Conservation (phyloP, 2,113 vertebrate genomes). For the Galemys pyrenaicus region DNA sequence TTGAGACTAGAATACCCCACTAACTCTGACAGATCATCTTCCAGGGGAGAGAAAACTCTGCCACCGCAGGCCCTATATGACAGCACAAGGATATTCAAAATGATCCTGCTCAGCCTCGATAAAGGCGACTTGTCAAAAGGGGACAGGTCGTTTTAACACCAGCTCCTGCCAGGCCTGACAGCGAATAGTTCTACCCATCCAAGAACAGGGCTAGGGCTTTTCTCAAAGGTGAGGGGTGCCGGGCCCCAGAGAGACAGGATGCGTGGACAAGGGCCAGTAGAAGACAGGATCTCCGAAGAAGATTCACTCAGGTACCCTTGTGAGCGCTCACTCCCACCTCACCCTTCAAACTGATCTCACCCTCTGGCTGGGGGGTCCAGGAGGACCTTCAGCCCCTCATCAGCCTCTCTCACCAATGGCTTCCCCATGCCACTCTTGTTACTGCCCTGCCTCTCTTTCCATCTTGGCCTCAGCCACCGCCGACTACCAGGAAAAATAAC, state of each 20-base stretch:
- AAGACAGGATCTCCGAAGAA: neutral
- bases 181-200: neutral
- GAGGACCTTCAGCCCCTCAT: neutral
- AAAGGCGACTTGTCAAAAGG: constrained; percentile 78
- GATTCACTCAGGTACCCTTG: too few species aligned
- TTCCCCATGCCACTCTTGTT: neutral
- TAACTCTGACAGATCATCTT: constrained; percentile 83
- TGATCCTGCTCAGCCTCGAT: constrained; percentile 44
- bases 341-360: neutral
- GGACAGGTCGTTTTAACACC: neutral
- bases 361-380: neutral
- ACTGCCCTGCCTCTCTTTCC: neutral
- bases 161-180: neutral
- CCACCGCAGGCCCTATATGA: constrained; percentile 83
- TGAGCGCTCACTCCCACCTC: neutral
- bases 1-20: constrained; percentile 78
- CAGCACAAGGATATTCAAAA: constrained; percentile 82
- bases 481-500: constrained; percentile 53
- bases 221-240: neutral
- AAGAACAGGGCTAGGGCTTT: neutral
- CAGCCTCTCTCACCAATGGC: neutral
- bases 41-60: constrained; percentile 78
- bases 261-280: neutral
- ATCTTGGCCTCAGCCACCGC: neutral
- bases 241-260: neutral